Evolutionary conservation across 2,797 vertebrate species (phyloP).

Genomic region (Brachyalestes nurse): DNA sequence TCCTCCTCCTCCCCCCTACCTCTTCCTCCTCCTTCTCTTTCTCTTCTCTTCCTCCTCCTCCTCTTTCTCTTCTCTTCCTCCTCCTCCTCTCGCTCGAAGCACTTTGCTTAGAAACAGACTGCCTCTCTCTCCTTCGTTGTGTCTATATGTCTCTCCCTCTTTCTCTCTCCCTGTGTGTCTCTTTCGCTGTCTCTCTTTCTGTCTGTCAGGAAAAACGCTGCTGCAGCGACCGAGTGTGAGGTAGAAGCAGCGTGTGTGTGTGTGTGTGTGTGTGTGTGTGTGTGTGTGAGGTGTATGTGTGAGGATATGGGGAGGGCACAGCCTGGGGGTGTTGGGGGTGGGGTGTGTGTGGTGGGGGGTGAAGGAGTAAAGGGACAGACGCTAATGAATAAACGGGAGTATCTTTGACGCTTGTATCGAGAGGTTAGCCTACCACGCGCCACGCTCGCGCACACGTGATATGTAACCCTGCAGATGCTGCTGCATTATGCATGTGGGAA

Average conservation of each 20-base stretch:
- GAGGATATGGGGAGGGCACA: constrained; percentile 63
- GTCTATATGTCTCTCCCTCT: no score
- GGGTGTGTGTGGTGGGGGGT: background rate
- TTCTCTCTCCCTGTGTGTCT: no score
- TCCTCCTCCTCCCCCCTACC: constrained; percentile 40
- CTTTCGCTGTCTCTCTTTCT: no score
- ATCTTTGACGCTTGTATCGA: background rate
- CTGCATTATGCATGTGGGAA: background rate
- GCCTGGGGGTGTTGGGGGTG: constrained; percentile 6
- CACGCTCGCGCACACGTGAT: background rate
- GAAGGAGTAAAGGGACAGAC: background rate
- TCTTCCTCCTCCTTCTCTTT: constrained; percentile 36
- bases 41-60: background rate
- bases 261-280: constrained; percentile 74
- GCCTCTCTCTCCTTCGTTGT: constrained; percentile 1
- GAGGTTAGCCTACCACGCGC: background rate
- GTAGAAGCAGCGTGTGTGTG: constrained; percentile 63
- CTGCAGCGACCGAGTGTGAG: constrained; percentile 72
- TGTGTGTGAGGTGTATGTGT: constrained; percentile 69
- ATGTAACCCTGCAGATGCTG: background rate
- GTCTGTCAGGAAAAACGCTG: constrained; percentile 66
- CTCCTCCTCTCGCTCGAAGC: constrained; percentile 45
- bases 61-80: background rate
- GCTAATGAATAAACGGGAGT: background rate
- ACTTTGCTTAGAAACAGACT: constrained; percentile 46